Percentiles rank a stretch among this genome's conserved stretches.
These are phyloP conservation scores for Cryptocheilus praepositus DNA, from an alignment of 2,888 invertebrate species.

Conservation along the genomic window DNA sequence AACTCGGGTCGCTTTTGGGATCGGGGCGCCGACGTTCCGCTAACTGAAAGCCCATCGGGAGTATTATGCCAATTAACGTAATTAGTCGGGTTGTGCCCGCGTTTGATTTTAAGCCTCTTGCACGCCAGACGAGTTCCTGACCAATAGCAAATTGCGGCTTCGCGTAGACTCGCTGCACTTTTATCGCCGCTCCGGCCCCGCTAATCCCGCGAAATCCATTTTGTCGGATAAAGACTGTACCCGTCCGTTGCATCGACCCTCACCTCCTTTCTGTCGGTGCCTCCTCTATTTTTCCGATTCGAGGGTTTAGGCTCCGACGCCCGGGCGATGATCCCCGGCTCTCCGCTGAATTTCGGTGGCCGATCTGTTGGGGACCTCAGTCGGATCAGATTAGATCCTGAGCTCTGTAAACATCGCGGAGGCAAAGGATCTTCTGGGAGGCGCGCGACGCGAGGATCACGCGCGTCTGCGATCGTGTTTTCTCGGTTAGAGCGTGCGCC, in stretches of 20 bases:
- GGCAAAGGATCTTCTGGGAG: constrained; percentile 33
- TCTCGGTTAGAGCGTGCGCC: constrained; percentile 18
- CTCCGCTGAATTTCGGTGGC: constrained; percentile 48
- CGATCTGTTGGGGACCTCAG: constrained; percentile 42
- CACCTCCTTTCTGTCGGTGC: no score
- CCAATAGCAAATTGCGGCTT: constrained; percentile 24
- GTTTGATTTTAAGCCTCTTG: constrained; percentile 56
- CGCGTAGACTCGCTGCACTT: constrained; percentile 34
- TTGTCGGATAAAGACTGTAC: constrained; percentile 22
- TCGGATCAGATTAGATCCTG: constrained; percentile 45
- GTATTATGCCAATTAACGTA: constrained; percentile 67
- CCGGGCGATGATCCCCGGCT: constrained; percentile 45
- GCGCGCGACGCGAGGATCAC: constrained; percentile 22
- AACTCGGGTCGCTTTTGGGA: constrained; percentile 15
- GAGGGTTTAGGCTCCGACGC: no score
- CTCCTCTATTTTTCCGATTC: background rate
- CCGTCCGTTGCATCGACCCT: no score
- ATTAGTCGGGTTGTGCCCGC: constrained; percentile 55
- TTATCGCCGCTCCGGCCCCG: constrained; percentile 22
- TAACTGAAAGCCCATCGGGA: constrained; percentile 55
- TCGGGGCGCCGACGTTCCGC: constrained; percentile 42
- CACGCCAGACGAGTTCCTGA: constrained; percentile 18
- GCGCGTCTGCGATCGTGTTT: constrained; percentile 18
- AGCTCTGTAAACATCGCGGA: constrained; percentile 42
- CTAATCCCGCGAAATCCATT: constrained; percentile 15